These are phyloP conservation scores for Caranx ignobilis DNA, from an alignment of 2,113 vertebrate species.

Conservation along the genomic window DNA sequence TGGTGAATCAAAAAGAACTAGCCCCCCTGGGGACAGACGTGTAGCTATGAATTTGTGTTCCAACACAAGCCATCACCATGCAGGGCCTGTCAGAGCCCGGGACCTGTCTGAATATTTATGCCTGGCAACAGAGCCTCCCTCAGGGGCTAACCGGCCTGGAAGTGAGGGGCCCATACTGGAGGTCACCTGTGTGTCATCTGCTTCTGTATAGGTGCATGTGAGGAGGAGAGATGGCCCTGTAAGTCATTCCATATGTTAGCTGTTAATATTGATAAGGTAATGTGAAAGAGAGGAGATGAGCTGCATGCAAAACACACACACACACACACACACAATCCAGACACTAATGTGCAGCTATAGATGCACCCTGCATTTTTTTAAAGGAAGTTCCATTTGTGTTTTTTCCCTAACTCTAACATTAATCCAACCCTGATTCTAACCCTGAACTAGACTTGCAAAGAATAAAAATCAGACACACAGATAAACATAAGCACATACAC, in stretches of 20 bases:
- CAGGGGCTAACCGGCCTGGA: constrained; percentile 36
- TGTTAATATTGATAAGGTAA: constrained; percentile 63
- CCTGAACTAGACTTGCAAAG: constrained; percentile 5
- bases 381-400: background rate
- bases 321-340: background rate
- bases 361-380: background rate
- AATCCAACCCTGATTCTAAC: background rate
- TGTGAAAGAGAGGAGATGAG: constrained; percentile 11
- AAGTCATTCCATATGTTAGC: constrained; percentile 45
- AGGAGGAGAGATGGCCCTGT: constrained; percentile 10
- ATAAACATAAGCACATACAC: background rate
- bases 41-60: constrained; percentile 59
- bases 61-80: constrained; percentile 56
- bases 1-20: constrained; percentile 50
- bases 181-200: constrained; percentile 49
- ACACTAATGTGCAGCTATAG: background rate
- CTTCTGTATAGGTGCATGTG: background rate
- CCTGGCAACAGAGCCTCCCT: constrained; percentile 50
- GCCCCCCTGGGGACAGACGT: constrained; percentile 28
- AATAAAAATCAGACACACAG: background rate
- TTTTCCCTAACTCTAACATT: background rate
- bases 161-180: constrained; percentile 38
- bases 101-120: constrained; percentile 65
- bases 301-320: constrained; percentile 23
- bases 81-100: constrained; percentile 41